Evolutionary conservation across 1,140 invertebrate genomes (phyloP).

Genomic region (Parasteatoda tepidariorum): DNA sequence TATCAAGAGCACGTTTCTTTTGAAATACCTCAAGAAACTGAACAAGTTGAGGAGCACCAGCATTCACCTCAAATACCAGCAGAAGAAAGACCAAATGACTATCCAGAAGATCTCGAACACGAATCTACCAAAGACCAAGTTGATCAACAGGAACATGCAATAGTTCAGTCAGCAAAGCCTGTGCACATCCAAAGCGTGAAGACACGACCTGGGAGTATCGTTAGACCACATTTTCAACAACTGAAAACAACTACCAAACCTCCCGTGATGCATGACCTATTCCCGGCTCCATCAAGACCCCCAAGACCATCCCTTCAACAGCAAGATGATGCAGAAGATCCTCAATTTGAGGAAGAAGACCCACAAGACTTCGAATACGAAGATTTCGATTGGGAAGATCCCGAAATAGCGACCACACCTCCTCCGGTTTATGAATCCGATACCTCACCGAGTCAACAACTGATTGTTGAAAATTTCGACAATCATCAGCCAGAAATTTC

Average conservation of each 20-base stretch:
- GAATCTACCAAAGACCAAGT: not conserved
- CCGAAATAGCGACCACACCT: not conserved
- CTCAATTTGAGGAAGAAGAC: constrained; percentile 34
- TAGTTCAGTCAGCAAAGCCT: not conserved
- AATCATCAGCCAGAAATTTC: constrained; percentile 34
- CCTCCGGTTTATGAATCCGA: not conserved
- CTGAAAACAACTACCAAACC: not conserved
- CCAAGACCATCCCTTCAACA: constrained; percentile 26
- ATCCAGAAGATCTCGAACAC: not conserved
- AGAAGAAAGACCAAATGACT: not conserved
- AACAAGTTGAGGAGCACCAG: not conserved
- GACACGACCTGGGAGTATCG: constrained; percentile 12
- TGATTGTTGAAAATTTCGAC: constrained; percentile 34
- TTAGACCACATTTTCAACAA: constrained; percentile 22
- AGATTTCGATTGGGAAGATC: constrained; percentile 25
- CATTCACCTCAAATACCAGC: not conserved
- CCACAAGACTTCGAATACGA: constrained; percentile 37
- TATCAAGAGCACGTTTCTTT: not conserved
- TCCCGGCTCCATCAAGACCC: constrained; percentile 41
- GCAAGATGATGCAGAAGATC: not conserved
- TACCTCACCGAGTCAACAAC: not conserved
- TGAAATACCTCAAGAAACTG: not conserved
- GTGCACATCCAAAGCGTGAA: constrained; percentile 1
- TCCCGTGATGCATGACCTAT: constrained; percentile 8
- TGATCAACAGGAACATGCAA: not conserved